Base-by-base conservation (phyloP, 2,797 vertebrate genomes). In the Esox masquinongy region DNA sequence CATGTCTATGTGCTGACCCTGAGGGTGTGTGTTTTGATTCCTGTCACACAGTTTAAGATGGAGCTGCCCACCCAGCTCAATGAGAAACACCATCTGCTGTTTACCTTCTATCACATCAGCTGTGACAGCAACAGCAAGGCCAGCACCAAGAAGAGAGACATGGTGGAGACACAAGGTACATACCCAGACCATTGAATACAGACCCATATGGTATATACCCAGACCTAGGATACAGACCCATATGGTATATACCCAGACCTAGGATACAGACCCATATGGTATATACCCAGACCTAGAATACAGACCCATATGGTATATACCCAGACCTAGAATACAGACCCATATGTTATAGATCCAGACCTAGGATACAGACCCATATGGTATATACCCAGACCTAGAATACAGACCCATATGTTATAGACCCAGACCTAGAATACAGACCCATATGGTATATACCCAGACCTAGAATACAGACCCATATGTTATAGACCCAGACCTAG, bases 21-120 rank as follows among this genome's bases (percentile, higher is more conserved):
- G n/a, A 53, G 11, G 69, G 22, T 61, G 8, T 75, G 77, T 69
- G 2, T 77, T 68, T 82, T 1, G 31, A 16, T 11, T 24, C 73
- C 47, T 24, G 74, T 78, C 83, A 83, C 83, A 78, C 87, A 99
- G 98, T 94, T 99, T 87, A 99, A 99, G 93, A 96, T 99, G 77
- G 96, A 98, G 85, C 88, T 99, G 79, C 98, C 98, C 17, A 95
- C 97, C 79, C 98, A 99, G 88, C 94, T 99, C 36, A 95, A 98
- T 2, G 96, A 97, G 84, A 98, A 95, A 79, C 98, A 99, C 77
- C 98, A 99, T 89, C 94, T 99, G 78, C 90, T 99, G 81, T 98
- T 99, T 91, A 98, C 96, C 26, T 97, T 99, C 90, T 97, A 94
- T 85, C 98, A 99, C 2, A 94, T 99, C 72, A 98, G 97, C 92